These are phyloP conservation scores for Thymelicus lineola DNA, from an alignment of 2,888 invertebrate genomes.

Conservation along the genomic window DNA sequence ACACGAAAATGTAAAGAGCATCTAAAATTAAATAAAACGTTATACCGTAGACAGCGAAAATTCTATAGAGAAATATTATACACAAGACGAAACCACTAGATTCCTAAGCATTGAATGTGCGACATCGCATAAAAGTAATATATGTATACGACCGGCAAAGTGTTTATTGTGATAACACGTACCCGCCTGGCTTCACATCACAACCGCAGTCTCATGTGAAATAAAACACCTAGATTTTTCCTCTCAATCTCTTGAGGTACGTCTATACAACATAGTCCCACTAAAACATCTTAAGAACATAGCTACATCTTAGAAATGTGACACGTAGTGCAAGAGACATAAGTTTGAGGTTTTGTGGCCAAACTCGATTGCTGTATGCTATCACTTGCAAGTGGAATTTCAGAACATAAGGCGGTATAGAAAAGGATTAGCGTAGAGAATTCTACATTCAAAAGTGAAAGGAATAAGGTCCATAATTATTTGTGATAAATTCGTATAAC, in stretches of 20 bases:
- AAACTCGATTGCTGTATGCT: slow-evolving; percentile 56
- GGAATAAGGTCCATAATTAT: slow-evolving; percentile 69
- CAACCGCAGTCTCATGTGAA: slow-evolving; percentile 74
- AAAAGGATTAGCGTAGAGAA: slow-evolving; percentile 55
- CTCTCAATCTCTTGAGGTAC: slow-evolving; percentile 71
- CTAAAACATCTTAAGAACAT: slow-evolving; percentile 59
- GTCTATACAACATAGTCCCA: slow-evolving; percentile 50
- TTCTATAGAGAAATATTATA: background rate
- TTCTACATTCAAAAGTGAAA: slow-evolving; percentile 51
- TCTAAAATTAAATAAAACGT: too few relatives aligned
- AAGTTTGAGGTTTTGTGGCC: slow-evolving; percentile 58
- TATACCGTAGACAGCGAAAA: background rate
- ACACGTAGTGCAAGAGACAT: slow-evolving; percentile 60
- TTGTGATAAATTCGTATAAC: slow-evolving; percentile 51
- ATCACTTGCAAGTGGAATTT: slow-evolving; percentile 53
- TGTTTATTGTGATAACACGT: slow-evolving; percentile 77
- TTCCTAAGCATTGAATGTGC: slow-evolving; percentile 24
- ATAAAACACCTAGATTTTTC: slow-evolving; percentile 83
- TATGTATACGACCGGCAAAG: slow-evolving; percentile 67
- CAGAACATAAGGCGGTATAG: slow-evolving; percentile 43
- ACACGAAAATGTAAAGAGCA: too few relatives aligned
- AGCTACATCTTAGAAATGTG: slow-evolving; percentile 55
- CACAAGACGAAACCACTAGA: background rate
- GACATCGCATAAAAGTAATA: slow-evolving; percentile 72
- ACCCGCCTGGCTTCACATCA: slow-evolving; percentile 61